Evolutionary conservation across 1,140 invertebrate species (phyloP).

Genomic region (Vollenhovia emeryi): DNA sequence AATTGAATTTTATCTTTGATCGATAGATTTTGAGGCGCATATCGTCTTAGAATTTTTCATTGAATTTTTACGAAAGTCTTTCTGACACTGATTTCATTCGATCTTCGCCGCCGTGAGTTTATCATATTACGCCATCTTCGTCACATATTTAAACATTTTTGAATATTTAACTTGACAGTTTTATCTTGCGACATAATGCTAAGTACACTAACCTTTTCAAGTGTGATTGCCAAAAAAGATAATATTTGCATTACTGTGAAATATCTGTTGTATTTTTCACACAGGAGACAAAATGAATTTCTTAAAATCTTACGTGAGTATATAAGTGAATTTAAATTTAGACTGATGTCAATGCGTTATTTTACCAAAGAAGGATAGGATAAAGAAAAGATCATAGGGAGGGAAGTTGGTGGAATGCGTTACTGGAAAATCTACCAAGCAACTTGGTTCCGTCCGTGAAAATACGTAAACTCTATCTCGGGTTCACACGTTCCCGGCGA

Average conservation of each 20-base stretch:
- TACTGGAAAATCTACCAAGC: constrained; percentile 40
- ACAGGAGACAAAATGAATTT: background rate
- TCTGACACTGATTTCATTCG: constrained; percentile 49
- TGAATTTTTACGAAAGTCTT: constrained; percentile 40
- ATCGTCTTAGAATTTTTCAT: constrained; percentile 36
- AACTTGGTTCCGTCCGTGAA: constrained; percentile 31
- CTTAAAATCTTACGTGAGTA: background rate
- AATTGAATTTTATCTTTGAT: constrained; percentile 19
- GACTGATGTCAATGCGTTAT: background rate
- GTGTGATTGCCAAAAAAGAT: background rate
- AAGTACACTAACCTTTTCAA: background rate
- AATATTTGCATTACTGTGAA: background rate
- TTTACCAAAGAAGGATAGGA: background rate
- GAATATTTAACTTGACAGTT: constrained; percentile 6
- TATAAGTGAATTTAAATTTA: background rate
- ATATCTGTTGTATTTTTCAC: background rate
- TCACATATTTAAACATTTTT: constrained; percentile 51
- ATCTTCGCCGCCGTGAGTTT: constrained; percentile 10
- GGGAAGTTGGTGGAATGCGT: constrained; percentile 6
- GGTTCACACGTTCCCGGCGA: constrained; percentile 18
- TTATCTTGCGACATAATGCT: background rate
- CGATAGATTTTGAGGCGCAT: background rate
- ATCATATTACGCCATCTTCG: background rate
- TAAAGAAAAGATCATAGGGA: background rate
- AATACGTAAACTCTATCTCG: constrained; percentile 34